These are phyloP conservation scores for Trematocara stigmaticum DNA, from an alignment of 2,113 vertebrate species.

Conservation along the genomic window DNA sequence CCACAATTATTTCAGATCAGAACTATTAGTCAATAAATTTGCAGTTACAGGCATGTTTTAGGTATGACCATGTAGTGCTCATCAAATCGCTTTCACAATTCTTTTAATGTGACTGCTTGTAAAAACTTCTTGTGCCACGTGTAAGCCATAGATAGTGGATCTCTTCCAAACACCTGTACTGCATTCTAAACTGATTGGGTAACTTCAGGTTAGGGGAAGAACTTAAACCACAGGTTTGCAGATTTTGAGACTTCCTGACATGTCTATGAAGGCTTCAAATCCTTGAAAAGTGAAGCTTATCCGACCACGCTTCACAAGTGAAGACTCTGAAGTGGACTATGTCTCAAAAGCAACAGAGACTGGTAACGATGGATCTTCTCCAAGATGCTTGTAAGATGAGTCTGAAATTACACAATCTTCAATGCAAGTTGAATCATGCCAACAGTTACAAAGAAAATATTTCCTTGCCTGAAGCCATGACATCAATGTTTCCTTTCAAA, in stretches of 20 bases:
- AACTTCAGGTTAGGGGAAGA: neutral
- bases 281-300: neutral
- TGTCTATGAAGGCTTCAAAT: neutral
- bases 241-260: neutral
- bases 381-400: neutral
- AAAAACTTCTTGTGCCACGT: neutral
- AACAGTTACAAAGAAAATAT: neutral
- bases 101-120: fast-evolving
- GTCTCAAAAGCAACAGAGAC: neutral
- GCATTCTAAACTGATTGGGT: neutral
- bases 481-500: neutral
- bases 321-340: neutral
- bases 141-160: neutral
- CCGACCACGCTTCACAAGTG: too few relatives aligned
- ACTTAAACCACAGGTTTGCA: neutral
- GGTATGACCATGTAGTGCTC: neutral
- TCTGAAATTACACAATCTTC: neutral
- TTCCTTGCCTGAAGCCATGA: neutral
- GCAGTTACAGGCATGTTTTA: neutral
- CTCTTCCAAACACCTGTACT: neutral
- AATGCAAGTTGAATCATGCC: neutral
- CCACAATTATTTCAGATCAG: neutral
- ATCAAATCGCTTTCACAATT: neutral
- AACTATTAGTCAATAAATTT: neutral
- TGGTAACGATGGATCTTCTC: neutral